Evolutionary conservation across 2,888 invertebrate species (phyloP).

Genomic region (Rotaria magnacalcarata): DNA sequence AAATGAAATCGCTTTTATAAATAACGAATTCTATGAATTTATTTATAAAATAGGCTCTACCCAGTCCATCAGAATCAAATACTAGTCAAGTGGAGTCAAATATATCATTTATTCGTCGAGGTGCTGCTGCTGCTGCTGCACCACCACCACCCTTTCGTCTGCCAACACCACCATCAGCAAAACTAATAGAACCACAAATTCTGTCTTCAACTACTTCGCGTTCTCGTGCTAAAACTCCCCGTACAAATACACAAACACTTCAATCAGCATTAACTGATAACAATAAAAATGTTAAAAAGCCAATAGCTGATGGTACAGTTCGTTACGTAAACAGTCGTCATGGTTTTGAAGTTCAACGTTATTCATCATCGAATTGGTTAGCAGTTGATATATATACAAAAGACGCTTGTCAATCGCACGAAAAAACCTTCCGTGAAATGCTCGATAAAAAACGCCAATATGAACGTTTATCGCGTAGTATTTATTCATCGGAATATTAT

Average conservation of each 20-base stretch:
- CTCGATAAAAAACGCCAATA: neutral
- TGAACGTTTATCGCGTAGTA: neutral
- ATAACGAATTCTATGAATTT: no score
- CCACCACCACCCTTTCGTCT: neutral
- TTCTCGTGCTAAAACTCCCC: neutral
- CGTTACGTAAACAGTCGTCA: constrained; percentile 3
- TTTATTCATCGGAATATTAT: constrained; percentile 22
- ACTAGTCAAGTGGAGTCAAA: neutral
- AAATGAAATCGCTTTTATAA: no score
- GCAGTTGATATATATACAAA: neutral
- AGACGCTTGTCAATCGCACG: neutral
- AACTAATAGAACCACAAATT: neutral
- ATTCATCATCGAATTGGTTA: neutral
- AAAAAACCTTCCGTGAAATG: neutral
- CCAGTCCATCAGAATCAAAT: neutral
- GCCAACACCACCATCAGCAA: neutral
- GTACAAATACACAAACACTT: neutral
- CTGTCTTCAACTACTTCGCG: neutral
- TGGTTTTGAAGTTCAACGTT: constrained; percentile 21
- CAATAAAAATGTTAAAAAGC: neutral
- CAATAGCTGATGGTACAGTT: neutral
- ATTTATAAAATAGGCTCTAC: neutral
- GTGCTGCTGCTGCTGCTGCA: no score
- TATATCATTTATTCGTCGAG: neutral
- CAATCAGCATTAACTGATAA: neutral